These are phyloP conservation scores for Entelurus aequoreus DNA, from an alignment of 2,113 vertebrate species.

Conservation along the genomic window DNA sequence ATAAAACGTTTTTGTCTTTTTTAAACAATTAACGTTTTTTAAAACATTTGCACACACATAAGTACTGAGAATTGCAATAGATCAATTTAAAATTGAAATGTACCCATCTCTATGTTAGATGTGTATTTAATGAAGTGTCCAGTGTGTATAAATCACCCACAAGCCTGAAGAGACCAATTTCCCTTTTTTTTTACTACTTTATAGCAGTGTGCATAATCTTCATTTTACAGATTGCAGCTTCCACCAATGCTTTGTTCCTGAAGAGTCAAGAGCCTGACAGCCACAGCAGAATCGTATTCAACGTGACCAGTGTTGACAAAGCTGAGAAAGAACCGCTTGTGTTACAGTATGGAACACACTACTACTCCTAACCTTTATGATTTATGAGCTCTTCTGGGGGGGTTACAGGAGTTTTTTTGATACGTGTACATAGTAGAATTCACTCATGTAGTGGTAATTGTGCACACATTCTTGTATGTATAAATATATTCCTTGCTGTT, in stretches of 20 bases:
- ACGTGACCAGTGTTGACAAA: slow-evolving; percentile 8
- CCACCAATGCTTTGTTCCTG: slow-evolving; percentile 46
- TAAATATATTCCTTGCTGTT: neutral
- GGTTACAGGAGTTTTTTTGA: neutral
- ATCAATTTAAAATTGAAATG: too few relatives aligned
- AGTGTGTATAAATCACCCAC: too few relatives aligned
- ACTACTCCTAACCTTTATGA: slow-evolving; percentile 15
- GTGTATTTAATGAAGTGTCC: too few relatives aligned
- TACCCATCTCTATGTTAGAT: too few relatives aligned
- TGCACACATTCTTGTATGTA: neutral
- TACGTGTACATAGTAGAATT: neutral
- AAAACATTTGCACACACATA: too few relatives aligned
- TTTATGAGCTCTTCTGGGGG: neutral
- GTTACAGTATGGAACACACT: slow-evolving; percentile 17
- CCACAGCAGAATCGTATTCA: slow-evolving; percentile 22
- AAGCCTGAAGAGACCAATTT: too few relatives aligned
- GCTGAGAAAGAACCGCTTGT: slow-evolving; percentile 52
- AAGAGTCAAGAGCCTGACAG: slow-evolving; percentile 34
- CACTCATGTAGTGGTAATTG: too few relatives aligned
- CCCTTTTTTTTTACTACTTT: too few relatives aligned
- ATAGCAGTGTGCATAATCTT: too few relatives aligned
- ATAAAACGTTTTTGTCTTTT: too few relatives aligned
- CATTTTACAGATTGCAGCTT: slow-evolving; percentile 38
- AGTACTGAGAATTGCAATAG: too few relatives aligned
- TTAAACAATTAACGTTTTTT: too few relatives aligned